phyloP scores from a whole-genome alignment of 2,113 vertebrate genomes.

The Plestiodon gilberti region DNA sequence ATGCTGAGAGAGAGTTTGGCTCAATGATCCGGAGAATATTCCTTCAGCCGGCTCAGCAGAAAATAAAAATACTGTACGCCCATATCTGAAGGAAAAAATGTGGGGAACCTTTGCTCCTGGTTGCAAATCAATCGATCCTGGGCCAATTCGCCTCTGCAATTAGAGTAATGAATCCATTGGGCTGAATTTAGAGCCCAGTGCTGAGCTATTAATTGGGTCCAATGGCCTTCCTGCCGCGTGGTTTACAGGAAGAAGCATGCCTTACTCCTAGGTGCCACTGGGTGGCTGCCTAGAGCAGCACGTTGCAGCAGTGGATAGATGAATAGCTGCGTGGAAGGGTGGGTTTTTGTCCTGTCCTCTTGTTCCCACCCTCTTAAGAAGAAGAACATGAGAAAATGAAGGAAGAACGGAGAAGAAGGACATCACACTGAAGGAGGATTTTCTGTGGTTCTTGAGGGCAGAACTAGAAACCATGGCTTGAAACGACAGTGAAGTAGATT shows the following conservation, averaged over 20 bases:
- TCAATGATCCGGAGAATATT: too few species aligned
- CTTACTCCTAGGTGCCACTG: not conserved
- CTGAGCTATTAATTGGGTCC: not conserved
- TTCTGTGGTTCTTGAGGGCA: too few species aligned
- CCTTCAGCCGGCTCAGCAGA: not conserved
- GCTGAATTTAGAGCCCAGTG: not conserved
- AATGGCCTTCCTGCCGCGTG: not conserved
- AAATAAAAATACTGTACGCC: not conserved
- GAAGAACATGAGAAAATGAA: not conserved
- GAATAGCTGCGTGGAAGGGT: slow-evolving; percentile 45
- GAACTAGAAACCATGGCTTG: too few species aligned
- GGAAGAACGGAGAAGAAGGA: not conserved
- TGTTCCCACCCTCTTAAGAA: too few species aligned
- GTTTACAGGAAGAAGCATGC: not conserved
- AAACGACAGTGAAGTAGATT: too few species aligned
- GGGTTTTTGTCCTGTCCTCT: not conserved
- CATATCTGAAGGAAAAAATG: not conserved
- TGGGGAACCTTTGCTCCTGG: too few species aligned
- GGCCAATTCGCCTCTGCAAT: slow-evolving; percentile 26
- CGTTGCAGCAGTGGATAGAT: not conserved
- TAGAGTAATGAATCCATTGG: slow-evolving; percentile 6
- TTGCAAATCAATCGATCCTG: not conserved
- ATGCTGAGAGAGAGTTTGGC: not conserved
- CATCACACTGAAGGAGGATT: too few species aligned
- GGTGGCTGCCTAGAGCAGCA: not conserved